These are phyloP conservation scores for Ormia ochracea DNA, from an alignment of 2,888 invertebrate genomes.

Conservation along the genomic window DNA sequence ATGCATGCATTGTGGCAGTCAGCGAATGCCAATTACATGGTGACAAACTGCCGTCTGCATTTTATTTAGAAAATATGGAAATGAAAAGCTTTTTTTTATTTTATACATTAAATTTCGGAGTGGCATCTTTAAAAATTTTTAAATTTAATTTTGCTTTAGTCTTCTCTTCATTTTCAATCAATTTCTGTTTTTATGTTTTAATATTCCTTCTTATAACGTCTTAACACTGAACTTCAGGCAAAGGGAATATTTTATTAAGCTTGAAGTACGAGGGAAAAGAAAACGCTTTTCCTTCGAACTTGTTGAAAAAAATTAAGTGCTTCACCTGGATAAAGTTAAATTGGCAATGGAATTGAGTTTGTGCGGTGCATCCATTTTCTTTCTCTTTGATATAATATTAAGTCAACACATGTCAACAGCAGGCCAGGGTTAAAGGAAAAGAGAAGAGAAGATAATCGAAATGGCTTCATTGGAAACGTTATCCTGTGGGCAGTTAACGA, in stretches of 20 bases:
- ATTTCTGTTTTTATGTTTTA: neutral
- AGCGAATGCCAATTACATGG: slow-evolving; percentile 60
- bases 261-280: neutral
- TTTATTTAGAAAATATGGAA: neutral
- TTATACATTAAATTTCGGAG: too few relatives aligned
- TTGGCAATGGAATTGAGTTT: slow-evolving; percentile 19
- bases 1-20: slow-evolving; percentile 51
- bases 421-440: slow-evolving; percentile 15
- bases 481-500: neutral
- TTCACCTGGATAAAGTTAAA: neutral
- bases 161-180: neutral
- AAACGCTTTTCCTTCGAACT: neutral
- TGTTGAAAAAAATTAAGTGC: neutral
- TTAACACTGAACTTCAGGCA: slow-evolving; percentile 2
- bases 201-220: neutral
- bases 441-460: neutral
- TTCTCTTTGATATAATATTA: slow-evolving; percentile 31
- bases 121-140: too few relatives aligned
- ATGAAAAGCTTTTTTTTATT: too few relatives aligned
- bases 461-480: neutral
- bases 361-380: neutral
- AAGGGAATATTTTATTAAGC: slow-evolving; percentile 43
- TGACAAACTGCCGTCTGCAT: slow-evolving; percentile 34
- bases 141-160: too few relatives aligned
- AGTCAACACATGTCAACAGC: slow-evolving; percentile 37